Base-by-base conservation (phyloP, 2,113 vertebrate genomes). In the Gasterosteus nipponicus region DNA sequence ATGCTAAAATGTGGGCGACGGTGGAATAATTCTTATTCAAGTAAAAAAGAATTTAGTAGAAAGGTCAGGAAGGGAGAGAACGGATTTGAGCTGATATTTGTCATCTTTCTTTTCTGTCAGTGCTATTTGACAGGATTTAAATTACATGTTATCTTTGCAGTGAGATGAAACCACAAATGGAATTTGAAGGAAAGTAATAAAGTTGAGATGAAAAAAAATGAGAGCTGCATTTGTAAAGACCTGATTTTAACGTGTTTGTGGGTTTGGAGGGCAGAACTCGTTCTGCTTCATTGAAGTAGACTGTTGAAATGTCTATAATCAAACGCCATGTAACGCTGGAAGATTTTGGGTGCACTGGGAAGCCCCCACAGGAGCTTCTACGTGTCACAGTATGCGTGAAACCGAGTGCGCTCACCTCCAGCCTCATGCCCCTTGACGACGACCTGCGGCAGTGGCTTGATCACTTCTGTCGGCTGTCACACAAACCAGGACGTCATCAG, bases 401-500 rank as follows among this genome's bases (percentile, higher is more conserved):
- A 44, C 42, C 19, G 19, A 78, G 60, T 10, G n/a, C 73, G 22
- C 65, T 54, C 64, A 22, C 56, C 49, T 81, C 71, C 67, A 86
- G 90, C 41, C 69, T 69, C 42, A 54, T 51, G 61, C 61, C 68
- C 70, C 68, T 82, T 83, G 76, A 87, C 57, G 82, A 88, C 77
- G 33, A 70, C 66, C 78, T 46, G 47, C 65, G 74, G 69, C 72
- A 60, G 61, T 1, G 42, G 5, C 12, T 79, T 31, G 81, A 80
- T 92, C 89, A 82, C 65, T 49, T 39, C 58, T 8, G 44, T 53
- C 69, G 38, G 79, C 84, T 73, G 79, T 79, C 84, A 86, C 73
- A 73, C 69, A 78, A 80, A 76, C 41, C 63, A 39, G 67, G 44
- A 44, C 9, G 14, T 87, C 83, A 56, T 70, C 83, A 5, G 83